phyloP scores from a whole-genome alignment of 2,113 vertebrate species.

The Brienomyrus brachyistius region DNA sequence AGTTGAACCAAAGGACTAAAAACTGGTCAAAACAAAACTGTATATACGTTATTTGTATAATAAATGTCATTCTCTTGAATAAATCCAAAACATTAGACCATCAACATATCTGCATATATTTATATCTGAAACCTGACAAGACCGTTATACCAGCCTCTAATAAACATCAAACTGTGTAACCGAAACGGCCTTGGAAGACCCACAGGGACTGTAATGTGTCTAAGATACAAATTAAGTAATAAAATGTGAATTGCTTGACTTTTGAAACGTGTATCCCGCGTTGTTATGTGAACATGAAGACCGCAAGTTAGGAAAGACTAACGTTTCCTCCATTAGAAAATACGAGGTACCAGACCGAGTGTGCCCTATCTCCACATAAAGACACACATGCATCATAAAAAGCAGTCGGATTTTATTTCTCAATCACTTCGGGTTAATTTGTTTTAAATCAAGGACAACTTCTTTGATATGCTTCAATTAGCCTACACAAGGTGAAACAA shows the following conservation, averaged over 20 bases:
- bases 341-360: background rate
- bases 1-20: background rate
- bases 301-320: background rate
- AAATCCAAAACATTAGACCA: background rate
- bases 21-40: background rate
- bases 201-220: background rate
- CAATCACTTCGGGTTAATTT: background rate
- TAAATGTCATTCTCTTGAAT: background rate
- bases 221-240: background rate
- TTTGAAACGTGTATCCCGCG: background rate
- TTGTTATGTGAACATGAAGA: background rate
- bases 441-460: background rate
- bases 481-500: background rate
- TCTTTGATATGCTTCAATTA: background rate
- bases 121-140: background rate
- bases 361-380: background rate
- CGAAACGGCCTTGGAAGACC: background rate
- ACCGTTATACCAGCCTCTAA: background rate
- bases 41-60: background rate
- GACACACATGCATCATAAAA: background rate
- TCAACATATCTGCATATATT: background rate
- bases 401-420: background rate
- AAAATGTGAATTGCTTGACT: background rate
- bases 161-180: background rate
- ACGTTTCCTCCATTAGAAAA: background rate